Percentiles rank a stretch among this genome's conserved stretches.
Evolutionary conservation across 2,888 invertebrate genomes (phyloP).

Genomic region (Cecidostiba fungosa): DNA sequence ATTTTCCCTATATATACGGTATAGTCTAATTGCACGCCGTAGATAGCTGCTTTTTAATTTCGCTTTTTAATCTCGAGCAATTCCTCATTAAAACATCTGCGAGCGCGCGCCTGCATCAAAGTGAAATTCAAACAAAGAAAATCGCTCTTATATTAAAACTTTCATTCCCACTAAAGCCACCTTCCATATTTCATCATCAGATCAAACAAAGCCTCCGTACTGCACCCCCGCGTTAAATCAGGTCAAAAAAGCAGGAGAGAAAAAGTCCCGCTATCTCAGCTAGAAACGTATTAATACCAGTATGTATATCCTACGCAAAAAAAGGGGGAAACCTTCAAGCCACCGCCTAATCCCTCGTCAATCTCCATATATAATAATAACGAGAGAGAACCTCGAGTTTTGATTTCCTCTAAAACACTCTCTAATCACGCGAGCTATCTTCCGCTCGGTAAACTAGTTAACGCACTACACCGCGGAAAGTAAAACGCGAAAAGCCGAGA

Average conservation of each 20-base stretch:
- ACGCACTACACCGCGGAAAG: not conserved
- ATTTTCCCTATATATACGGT: too few relatives aligned
- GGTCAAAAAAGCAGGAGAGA: not conserved
- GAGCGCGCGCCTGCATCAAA: not conserved
- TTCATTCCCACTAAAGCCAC: not conserved
- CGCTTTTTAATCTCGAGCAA: not conserved
- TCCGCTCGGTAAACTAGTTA: slow-evolving; percentile 26
- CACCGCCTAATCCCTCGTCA: not conserved
- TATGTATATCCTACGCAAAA: not conserved
- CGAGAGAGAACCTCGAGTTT: not conserved
- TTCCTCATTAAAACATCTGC: not conserved
- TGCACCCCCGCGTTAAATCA: not conserved
- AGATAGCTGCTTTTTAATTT: not conserved
- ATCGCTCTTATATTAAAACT: not conserved
- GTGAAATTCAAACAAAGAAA: not conserved
- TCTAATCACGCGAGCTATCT: slow-evolving; percentile 31
- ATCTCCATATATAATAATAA: not conserved
- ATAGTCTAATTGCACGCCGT: too few relatives aligned
- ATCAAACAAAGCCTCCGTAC: slow-evolving; percentile 8
- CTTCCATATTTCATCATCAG: slow-evolving; percentile 1
- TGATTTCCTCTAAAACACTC: not conserved
- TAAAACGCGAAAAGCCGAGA: slow-evolving; percentile 33
- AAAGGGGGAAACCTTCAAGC: not conserved
- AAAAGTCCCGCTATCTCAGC: not conserved
- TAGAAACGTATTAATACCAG: not conserved